Conservation (phyloP, 2,113 vertebrate species). For the Antechinus flavipes region DNA sequence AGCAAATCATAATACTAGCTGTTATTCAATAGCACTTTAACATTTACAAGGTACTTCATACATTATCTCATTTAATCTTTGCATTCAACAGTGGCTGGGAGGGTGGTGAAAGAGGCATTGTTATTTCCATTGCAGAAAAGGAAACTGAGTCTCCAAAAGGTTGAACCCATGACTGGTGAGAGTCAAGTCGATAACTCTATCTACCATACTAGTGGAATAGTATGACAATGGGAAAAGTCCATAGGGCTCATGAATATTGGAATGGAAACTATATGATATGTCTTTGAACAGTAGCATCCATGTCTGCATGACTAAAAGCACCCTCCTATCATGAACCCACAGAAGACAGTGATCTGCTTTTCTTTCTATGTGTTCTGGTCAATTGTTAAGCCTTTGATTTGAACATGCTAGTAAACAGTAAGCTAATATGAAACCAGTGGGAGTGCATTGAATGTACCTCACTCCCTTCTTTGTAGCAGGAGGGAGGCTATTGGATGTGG, state of each 20-base stretch:
- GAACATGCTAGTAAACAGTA: background rate
- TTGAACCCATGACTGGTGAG: background rate
- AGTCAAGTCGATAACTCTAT: background rate
- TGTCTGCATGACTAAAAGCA: background rate
- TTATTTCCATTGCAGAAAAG: background rate
- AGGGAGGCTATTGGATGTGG: background rate
- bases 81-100: background rate
- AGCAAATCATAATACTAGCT: background rate
- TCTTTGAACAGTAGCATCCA: background rate
- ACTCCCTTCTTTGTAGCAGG: background rate
- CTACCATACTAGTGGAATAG: background rate
- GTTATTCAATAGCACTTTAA: background rate
- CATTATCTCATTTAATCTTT: background rate
- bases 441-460: background rate
- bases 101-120: background rate
- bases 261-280: background rate
- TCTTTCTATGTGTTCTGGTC: conserved; percentile 1
- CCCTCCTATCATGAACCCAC: background rate
- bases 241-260: background rate
- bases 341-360: background rate
- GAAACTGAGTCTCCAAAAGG: background rate
- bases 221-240: background rate
- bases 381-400: conserved; percentile 13
- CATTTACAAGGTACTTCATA: background rate
- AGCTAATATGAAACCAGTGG: background rate